Evolutionary conservation across 2,888 invertebrate genomes (phyloP).

Genomic region (Lithophane leautieri): DNA sequence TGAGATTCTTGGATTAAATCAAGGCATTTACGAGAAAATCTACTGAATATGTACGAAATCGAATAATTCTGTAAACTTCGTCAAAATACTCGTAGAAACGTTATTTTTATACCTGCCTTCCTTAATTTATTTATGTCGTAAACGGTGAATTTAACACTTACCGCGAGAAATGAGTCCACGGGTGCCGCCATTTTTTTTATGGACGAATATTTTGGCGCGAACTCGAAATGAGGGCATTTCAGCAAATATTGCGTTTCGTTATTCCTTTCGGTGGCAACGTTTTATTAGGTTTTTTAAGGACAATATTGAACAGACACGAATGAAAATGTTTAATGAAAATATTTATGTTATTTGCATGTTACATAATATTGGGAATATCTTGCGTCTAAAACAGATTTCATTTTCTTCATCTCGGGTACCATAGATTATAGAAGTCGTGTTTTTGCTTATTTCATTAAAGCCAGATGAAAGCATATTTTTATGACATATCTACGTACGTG

Average conservation of each 20-base stretch:
- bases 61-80: slow-evolving; percentile 20
- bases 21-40: slow-evolving; percentile 24
- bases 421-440: background rate
- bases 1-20: slow-evolving; percentile 37
- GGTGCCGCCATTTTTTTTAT: slow-evolving; percentile 43
- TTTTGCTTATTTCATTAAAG: background rate
- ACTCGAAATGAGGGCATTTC: slow-evolving; percentile 35
- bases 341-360: background rate
- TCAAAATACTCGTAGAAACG: slow-evolving; percentile 8
- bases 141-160: slow-evolving; percentile 53
- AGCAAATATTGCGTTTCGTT: slow-evolving; percentile 42
- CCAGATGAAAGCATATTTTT: background rate
- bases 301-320: slow-evolving; percentile 34
- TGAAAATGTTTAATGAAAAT: slow-evolving; percentile 21
- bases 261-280: slow-evolving; percentile 19
- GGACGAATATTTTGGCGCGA: slow-evolving; percentile 36
- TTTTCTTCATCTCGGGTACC: no score
- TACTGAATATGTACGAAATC: slow-evolving; percentile 23
- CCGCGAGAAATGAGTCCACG: slow-evolving; percentile 28
- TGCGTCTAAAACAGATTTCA: background rate
- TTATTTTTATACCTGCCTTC: slow-evolving; percentile 28
- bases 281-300: slow-evolving; percentile 47
- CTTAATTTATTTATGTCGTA: slow-evolving; percentile 54
- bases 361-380: background rate
- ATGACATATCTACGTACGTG: background rate